These are phyloP conservation scores for Nerophis lumbriciformis DNA, from an alignment of 2,113 vertebrate genomes.

Conservation along the genomic window DNA sequence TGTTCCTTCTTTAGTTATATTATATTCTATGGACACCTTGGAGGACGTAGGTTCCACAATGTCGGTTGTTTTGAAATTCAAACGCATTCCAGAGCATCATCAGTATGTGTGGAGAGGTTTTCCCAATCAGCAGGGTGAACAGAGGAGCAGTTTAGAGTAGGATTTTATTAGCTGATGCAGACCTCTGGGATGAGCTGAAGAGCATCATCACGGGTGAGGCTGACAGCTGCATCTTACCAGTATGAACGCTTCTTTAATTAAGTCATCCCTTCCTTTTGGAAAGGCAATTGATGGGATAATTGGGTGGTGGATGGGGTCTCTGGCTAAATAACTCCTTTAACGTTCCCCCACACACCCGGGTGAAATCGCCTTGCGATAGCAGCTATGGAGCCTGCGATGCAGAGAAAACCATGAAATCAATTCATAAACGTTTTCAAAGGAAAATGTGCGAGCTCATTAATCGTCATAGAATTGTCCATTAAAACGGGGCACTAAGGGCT, in stretches of 20 bases:
- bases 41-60: too few relatives aligned
- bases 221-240: conserved; percentile 56
- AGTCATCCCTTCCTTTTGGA: conserved; percentile 55
- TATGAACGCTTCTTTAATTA: conserved; percentile 60
- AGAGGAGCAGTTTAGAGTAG: conserved; percentile 33
- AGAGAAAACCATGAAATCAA: conserved; percentile 56
- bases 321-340: conserved; percentile 59
- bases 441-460: conserved; percentile 39
- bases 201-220: conserved; percentile 41
- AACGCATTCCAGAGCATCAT: conserved; percentile 27
- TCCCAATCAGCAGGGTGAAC: conserved; percentile 20
- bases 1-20: too few relatives aligned
- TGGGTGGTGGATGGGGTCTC: conserved; percentile 56
- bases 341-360: conserved; percentile 16
- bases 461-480: conserved; percentile 7
- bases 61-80: conserved; percentile 15
- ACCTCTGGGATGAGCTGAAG: conserved; percentile 33
- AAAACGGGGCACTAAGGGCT: background rate
- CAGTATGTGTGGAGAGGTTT: conserved; percentile 22
- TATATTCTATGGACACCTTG: too few relatives aligned
- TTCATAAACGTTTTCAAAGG: conserved; percentile 47
- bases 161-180: conserved; percentile 46
- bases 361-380: conserved; percentile 50
- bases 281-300: conserved; percentile 71
- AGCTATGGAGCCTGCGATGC: conserved; percentile 37